Evolutionary conservation across 1,140 invertebrate species (phyloP), one percentile per base, ranked within the genome.

Genomic region (Drosophila nigromelanica): DNA sequence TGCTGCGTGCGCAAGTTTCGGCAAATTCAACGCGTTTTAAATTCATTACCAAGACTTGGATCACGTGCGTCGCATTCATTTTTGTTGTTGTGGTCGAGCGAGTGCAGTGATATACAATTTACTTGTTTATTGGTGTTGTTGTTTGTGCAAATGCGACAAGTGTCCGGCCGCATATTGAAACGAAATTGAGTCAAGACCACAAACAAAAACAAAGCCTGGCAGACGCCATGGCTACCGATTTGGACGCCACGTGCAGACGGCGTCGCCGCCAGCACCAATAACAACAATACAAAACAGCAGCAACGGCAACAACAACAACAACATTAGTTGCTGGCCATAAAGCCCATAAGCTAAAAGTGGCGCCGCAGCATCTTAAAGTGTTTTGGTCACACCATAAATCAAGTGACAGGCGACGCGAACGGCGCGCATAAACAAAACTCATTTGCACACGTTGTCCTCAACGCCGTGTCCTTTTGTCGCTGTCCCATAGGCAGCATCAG

Each of bases 211-310:
- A 73, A 73, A 52, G 70, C 61, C 55, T 61, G 71, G 62, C 63
- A 33, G 61, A 68, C 39, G 72, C 72, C 66, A 62, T 61, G 59
- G 43, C 71, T 80, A 42, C 48, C 30, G 55, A 72, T 45, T 67
- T 51, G 62, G 63, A 69, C 72, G 68, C 73, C 72, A 83, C 80
- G 80, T 85, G 80, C 76, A 76, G 71, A 70, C 67, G 80, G 80
- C 75, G 73, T 66, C 68, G 78, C 78, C 78, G 73, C 39, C 78
- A 80, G 51, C 54, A 67, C 39, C 48, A 64, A 37, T 40, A 37
- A 56, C 12, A 55, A 71, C 42, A 50, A 39, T 54, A 7, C 7
- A n/a, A 33, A 40, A 52, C 18, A 50, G 33, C 35, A 30, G 47
- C 27, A 64, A 48, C 18, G 39, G 37, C 18, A 61, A 33, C 14